Evolutionary conservation across 2,888 invertebrate genomes (phyloP).

Genomic region (Argyra leucocephala): DNA sequence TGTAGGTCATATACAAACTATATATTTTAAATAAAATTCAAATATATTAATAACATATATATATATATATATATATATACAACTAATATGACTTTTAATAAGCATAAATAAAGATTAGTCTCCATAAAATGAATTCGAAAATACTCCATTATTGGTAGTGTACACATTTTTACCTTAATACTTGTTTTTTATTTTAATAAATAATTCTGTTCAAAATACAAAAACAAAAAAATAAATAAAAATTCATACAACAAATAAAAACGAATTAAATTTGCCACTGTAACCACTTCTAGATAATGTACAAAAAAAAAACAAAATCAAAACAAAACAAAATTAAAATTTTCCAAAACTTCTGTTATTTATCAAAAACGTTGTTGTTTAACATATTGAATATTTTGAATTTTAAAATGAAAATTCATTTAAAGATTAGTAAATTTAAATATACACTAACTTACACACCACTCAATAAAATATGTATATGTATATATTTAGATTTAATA

Average conservation of each 20-base stretch:
- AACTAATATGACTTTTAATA: too few species aligned
- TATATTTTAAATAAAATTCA: too few species aligned
- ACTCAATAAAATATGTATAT: too few species aligned
- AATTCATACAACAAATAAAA: too few species aligned
- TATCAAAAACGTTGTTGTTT: not conserved
- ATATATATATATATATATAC: too few species aligned
- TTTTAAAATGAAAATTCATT: conserved; percentile 1
- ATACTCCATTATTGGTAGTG: too few species aligned
- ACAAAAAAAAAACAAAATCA: not conserved
- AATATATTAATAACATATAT: too few species aligned
- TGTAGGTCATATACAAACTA: too few species aligned
- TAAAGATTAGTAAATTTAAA: not conserved
- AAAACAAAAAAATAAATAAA: not conserved
- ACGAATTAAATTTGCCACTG: not conserved
- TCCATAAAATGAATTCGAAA: too few species aligned
- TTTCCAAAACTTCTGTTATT: not conserved
- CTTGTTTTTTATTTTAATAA: not conserved
- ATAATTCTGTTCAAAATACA: not conserved
- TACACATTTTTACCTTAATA: too few species aligned
- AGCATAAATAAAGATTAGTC: too few species aligned
- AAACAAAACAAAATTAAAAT: not conserved
- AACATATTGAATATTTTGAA: not conserved
- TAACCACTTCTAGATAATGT: not conserved
- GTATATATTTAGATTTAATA: too few species aligned
- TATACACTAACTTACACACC: not conserved